A percentile compares a stretch with the other conserved stretches of the same genome.
Evolutionary conservation across 2,797 vertebrate genomes (phyloP).

Genomic region (Siniperca scherzeri): DNA sequence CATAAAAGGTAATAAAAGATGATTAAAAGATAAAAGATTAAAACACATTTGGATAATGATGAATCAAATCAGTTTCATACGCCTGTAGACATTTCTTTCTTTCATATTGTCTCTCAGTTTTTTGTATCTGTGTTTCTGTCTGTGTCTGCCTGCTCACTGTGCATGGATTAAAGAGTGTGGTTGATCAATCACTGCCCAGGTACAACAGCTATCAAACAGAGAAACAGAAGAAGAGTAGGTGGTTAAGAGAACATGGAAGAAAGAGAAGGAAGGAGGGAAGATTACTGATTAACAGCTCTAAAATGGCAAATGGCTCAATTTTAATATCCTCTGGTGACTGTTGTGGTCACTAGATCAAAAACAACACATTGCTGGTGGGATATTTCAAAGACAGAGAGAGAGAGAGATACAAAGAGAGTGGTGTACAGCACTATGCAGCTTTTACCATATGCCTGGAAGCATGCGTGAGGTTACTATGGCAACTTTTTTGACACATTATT

Average conservation of each 20-base stretch:
- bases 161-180: conserved; percentile 3
- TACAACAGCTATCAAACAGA: conserved; percentile 10
- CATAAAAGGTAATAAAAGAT: not conserved
- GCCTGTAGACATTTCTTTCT: not conserved
- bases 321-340: conserved; percentile 3
- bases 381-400: conserved; percentile 22
- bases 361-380: not conserved
- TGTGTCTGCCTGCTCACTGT: not conserved
- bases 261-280: not conserved
- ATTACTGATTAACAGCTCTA: conserved; percentile 3
- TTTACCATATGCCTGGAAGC: conserved; percentile 42
- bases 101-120: not conserved
- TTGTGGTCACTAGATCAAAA: conserved; percentile 8
- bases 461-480: conserved; percentile 51
- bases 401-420: conserved; percentile 16
- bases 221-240: not conserved
- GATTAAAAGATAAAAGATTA: too few species aligned
- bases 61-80: not conserved
- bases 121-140: not conserved
- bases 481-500: conserved; percentile 21
- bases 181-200: conserved; percentile 26
- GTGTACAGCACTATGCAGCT: conserved; percentile 16
- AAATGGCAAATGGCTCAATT: not conserved
- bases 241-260: not conserved
- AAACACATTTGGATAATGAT: not conserved